Base-by-base conservation (phyloP, 2,797 vertebrate species). In the Peromyscus nudipes region DNA sequence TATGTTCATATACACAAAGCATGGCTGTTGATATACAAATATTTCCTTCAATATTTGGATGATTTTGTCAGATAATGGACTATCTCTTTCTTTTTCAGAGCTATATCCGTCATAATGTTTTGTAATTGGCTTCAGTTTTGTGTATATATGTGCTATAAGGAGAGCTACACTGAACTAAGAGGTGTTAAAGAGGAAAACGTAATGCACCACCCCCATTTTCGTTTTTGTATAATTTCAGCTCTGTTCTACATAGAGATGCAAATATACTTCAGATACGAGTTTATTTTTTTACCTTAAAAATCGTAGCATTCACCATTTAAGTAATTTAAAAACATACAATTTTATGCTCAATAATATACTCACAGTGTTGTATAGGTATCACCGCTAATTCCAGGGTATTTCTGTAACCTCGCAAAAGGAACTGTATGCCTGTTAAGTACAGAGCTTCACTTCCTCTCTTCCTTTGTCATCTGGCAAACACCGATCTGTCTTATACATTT, bases 141-240 rank as follows among this genome's bases (percentile, higher is more conserved):
- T 64, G 14, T 83, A 43, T 29, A 76, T 46, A 75, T 95, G 89
- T 71, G 8, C 80, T 86, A 57, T 79, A 81, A 95, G 82, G 17
- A 71, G 25, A 92, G 43, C 37, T 87, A 55, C 6, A 29, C 60
- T 84, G 65, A 97, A 67, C 49, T 76, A 96, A 83, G 76, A 71
- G 19, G 31, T 96, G 95, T 95, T 82, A 91, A 91, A 92, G 83
- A 88, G 29, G 34, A 88, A 86, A 88, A 84, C 84, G 46, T 65
- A 80, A 89, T 94, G 86, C 4, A 83, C 27, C 64, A 25, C 7
- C 27, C 14, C 11, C 40, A 27, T 88, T 92, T 96, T 91, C 77
- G 7, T 77, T 75, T 96, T 90, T 92, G n/a, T 79, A 43, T 79
- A 75, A 55, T 75, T 97, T 81, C 17, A 91, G 21, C 14, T 92